Evolutionary conservation across 2,113 vertebrate species (phyloP).

Genomic region (Galeopterus variegatus): DNA sequence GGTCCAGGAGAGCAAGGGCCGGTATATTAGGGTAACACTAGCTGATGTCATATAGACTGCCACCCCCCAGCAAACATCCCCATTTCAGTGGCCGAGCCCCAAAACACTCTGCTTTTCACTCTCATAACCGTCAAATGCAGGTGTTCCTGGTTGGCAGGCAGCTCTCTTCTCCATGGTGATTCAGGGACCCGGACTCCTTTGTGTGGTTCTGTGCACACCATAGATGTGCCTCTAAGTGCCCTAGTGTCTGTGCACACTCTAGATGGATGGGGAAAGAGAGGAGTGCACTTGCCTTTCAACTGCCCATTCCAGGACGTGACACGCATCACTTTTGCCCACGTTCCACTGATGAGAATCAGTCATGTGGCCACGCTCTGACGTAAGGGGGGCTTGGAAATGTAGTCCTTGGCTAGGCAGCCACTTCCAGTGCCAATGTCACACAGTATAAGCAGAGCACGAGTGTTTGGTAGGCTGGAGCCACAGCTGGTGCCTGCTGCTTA

Average conservation of each 20-base stretch:
- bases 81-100: background rate
- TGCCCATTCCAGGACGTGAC: background rate
- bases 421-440: background rate
- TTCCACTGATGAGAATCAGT: background rate
- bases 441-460: background rate
- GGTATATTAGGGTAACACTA: background rate
- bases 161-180: background rate
- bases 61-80: too few relatives aligned
- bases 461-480: background rate
- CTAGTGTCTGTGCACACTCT: background rate
- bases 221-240: background rate
- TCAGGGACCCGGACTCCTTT: background rate
- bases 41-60: background rate
- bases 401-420: background rate
- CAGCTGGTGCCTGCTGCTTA: background rate
- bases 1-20: background rate
- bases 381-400: background rate
- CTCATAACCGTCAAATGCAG: too few relatives aligned
- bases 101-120: background rate
- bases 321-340: background rate
- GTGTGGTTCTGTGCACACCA: background rate
- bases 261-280: background rate
- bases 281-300: background rate
- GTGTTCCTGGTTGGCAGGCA: background rate
- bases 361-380: background rate